phyloP scores from a whole-genome alignment of 2,113 vertebrate species.

The Cebidichthys violaceus region DNA sequence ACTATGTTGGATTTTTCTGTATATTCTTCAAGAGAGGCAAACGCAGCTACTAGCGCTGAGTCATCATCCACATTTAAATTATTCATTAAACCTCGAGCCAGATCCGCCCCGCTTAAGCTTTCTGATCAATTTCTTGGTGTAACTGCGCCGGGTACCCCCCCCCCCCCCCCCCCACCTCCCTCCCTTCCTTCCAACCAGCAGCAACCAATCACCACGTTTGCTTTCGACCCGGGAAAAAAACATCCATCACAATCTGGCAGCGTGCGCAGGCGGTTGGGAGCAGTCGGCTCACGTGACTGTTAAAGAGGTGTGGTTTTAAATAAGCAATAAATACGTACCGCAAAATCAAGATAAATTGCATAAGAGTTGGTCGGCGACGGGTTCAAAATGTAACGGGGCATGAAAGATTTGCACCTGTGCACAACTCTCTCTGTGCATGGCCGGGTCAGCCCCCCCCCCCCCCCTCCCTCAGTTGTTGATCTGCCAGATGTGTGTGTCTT shows the following conservation, averaged over 20 bases:
- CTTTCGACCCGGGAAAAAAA: constrained; percentile 44
- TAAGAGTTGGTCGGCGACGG: not conserved
- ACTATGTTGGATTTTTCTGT: constrained; percentile 48
- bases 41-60: constrained; percentile 54
- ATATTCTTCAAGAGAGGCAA: constrained; percentile 46
- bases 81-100: constrained; percentile 74
- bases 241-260: constrained; percentile 69
- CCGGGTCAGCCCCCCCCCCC: constrained; percentile 12
- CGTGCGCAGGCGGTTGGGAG: not conserved
- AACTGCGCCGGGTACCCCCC: constrained; percentile 34
- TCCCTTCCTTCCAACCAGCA: constrained; percentile 14
- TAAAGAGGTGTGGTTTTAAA: constrained; percentile 2
- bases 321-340: not conserved
- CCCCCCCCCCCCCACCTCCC: not conserved
- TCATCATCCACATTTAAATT: constrained; percentile 82
- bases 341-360: not conserved
- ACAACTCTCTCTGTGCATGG: constrained; percentile 26
- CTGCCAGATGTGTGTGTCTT: constrained; percentile 40
- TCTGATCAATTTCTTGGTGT: constrained; percentile 75
- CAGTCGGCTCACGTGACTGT: constrained; percentile 18
- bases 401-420: constrained; percentile 45
- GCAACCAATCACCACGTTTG: constrained; percentile 66
- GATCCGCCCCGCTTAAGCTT: constrained; percentile 34
- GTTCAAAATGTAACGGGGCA: constrained; percentile 8
- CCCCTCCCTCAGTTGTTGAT: not conserved